Percentiles rank a stretch among this genome's conserved stretches.
phyloP scores from a whole-genome alignment of 1,140 invertebrate species.

The Physella acuta region DNA sequence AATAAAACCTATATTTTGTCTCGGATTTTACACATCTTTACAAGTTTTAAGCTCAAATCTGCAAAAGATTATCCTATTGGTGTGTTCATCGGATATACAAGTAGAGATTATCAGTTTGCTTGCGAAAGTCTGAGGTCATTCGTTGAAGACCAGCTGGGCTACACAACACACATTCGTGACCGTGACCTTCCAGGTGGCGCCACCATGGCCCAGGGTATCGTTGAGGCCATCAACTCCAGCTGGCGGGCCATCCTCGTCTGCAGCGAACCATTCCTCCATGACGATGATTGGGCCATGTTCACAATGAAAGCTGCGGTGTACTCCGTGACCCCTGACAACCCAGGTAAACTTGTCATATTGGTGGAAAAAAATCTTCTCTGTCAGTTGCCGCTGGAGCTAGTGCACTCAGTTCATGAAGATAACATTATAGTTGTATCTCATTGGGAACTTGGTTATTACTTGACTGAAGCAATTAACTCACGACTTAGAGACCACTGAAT shows the following conservation, averaged over 20 bases:
- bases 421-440: background rate
- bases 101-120: slow-evolving; percentile 5
- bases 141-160: background rate
- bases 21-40: background rate
- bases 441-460: background rate
- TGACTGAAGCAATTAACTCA: background rate
- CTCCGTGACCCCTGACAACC: background rate
- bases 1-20: slow-evolving; percentile 7
- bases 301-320: background rate
- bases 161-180: background rate
- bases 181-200: background rate
- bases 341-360: background rate
- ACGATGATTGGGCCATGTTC: slow-evolving; percentile 9
- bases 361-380: background rate
- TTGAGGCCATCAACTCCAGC: slow-evolving; percentile 4
- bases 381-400: background rate
- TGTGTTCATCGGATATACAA: slow-evolving; percentile 9
- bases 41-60: background rate
- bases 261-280: background rate
- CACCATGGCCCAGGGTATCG: background rate
- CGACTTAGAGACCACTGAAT: too few species aligned
- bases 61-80: background rate
- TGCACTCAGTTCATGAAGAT: background rate
- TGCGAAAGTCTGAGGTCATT: background rate
- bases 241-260: slow-evolving; percentile 5